Conservation (phyloP, 2,113 vertebrate species). For the Tor tambroides region DNA sequence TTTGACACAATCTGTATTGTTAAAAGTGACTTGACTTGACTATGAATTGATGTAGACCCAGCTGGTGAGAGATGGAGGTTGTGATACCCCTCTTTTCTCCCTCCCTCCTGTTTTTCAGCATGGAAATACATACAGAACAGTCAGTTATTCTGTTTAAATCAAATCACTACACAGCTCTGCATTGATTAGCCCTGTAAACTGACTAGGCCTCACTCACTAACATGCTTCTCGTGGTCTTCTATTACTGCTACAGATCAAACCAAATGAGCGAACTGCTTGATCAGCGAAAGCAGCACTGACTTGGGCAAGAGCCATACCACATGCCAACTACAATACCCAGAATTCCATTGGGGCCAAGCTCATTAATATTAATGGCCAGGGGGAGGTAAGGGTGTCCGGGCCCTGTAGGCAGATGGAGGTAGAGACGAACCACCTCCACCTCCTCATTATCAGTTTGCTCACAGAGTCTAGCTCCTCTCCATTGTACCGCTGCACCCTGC, state of each 20-base stretch:
- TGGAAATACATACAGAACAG: constrained; percentile 17
- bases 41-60: constrained; percentile 30
- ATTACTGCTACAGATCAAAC: constrained; percentile 51
- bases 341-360: constrained; percentile 29
- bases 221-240: constrained; percentile 24
- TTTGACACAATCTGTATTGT: too few relatives aligned
- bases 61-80: constrained; percentile 40
- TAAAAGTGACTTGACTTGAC: too few relatives aligned
- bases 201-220: constrained; percentile 36
- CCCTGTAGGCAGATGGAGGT: constrained; percentile 32
- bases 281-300: constrained; percentile 10
- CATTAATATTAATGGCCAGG: constrained; percentile 32
- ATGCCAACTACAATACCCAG: constrained; percentile 43
- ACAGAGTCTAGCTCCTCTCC: constrained; percentile 28
- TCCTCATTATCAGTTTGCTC: constrained; percentile 40
- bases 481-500: constrained; percentile 45
- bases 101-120: background rate
- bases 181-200: constrained; percentile 46
- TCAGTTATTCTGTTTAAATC: constrained; percentile 12
- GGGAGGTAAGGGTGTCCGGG: constrained; percentile 2
- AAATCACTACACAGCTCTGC: constrained; percentile 43
- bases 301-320: constrained; percentile 6
- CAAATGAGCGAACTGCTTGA: constrained; percentile 12
- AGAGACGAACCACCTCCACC: background rate
- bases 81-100: background rate